These are phyloP conservation scores for Phoxinus dragarum DNA, from an alignment of 2,797 vertebrate species.

Conservation along the genomic window DNA sequence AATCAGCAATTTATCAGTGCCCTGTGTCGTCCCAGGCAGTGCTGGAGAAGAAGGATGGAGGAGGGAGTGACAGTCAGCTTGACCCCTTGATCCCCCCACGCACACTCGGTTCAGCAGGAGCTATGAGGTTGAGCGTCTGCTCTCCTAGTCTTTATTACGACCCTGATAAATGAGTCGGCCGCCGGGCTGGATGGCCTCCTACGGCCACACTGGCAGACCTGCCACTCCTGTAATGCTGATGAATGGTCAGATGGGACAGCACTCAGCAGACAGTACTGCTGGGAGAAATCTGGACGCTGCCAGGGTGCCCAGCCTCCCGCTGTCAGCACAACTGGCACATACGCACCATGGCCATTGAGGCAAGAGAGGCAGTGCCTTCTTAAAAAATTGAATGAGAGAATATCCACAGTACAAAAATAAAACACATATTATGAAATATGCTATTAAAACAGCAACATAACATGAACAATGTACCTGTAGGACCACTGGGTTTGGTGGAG, in stretches of 20 bases:
- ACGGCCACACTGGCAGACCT: conserved; percentile 20
- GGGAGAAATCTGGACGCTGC: conserved; percentile 37
- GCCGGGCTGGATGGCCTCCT: conserved; percentile 45
- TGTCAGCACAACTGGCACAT: conserved; percentile 9
- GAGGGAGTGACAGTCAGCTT: conserved; percentile 38
- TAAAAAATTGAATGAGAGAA: not conserved
- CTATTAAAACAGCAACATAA: not conserved
- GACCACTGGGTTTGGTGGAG: not conserved
- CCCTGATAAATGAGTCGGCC: conserved; percentile 47
- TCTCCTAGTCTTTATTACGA: conserved; percentile 48
- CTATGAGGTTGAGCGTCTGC: conserved; percentile 8
- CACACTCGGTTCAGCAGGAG: not conserved
- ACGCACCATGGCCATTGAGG: not conserved
- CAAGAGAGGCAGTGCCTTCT: not conserved
- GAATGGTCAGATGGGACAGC: conserved; percentile 42
- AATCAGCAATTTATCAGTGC: conserved; percentile 53
- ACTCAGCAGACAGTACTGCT: conserved; percentile 12
- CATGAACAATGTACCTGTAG: not conserved
- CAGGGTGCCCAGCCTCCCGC: not conserved
- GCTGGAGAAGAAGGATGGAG: conserved; percentile 33
- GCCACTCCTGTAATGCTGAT: conserved; percentile 48
- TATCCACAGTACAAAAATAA: not conserved
- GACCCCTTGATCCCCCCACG: conserved; percentile 31
- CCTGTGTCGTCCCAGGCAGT: conserved; percentile 11
- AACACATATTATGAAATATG: not conserved